These are phyloP conservation scores for Melanotaenia maccullochi DNA, from an alignment of 2,797 vertebrate genomes.

Conservation along the genomic window DNA sequence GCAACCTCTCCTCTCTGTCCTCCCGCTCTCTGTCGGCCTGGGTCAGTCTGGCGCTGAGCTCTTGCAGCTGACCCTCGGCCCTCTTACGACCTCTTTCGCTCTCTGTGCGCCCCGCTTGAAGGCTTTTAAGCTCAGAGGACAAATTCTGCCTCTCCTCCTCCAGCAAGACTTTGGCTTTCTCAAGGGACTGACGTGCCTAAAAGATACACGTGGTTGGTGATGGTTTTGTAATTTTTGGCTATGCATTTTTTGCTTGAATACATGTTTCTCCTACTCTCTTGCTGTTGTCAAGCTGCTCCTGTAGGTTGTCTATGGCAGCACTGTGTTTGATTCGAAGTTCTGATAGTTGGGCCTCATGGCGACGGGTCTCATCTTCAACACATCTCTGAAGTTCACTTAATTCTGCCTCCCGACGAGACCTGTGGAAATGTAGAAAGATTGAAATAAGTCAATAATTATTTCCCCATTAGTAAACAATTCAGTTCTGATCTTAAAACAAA, in stretches of 20 bases:
- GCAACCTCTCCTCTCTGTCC: conserved; percentile 85
- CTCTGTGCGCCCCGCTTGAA: conserved; percentile 85
- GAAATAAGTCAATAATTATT: neutral
- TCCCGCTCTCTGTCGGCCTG: conserved; percentile 86
- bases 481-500: conserved; percentile 5
- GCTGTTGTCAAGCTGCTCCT: conserved; percentile 87
- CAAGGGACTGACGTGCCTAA: conserved; percentile 86
- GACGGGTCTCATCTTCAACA: conserved; percentile 85
- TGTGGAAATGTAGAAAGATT: conserved; percentile 30
- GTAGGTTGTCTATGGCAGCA: conserved; percentile 79
- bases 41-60: conserved; percentile 81
- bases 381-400: conserved; percentile 82
- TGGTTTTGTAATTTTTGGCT: neutral
- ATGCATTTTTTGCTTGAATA: neutral
- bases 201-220: neutral
- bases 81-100: conserved; percentile 89
- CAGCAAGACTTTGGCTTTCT: conserved; percentile 86
- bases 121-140: conserved; percentile 82
- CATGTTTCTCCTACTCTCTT: conserved; percentile 77
- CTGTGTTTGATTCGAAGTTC: conserved; percentile 85
- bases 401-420: conserved; percentile 85
- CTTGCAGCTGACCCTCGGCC: conserved; percentile 88
- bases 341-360: conserved; percentile 84
- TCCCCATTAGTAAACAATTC: neutral
- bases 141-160: conserved; percentile 88